A percentile compares a stretch with the other conserved stretches of the same genome.
phyloP scores from a whole-genome alignment of 1,140 invertebrate species.

The Dreissena rostriformis region DNA sequence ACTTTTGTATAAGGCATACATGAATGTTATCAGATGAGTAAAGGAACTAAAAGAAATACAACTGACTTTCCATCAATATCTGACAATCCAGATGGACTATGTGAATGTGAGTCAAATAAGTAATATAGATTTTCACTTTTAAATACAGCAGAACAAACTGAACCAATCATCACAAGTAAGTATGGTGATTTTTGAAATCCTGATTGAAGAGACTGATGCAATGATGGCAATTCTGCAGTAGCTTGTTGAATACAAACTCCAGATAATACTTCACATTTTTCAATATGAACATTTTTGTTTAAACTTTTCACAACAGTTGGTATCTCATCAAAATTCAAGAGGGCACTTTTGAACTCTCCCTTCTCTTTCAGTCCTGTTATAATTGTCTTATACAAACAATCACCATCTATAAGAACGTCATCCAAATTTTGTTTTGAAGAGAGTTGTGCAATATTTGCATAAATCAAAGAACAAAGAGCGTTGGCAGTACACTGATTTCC shows the following conservation, averaged over 20 bases:
- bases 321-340: conserved; percentile 24
- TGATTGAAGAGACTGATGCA: not conserved
- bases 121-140: not conserved
- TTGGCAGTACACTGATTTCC: too few relatives aligned
- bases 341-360: too few relatives aligned
- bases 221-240: not conserved
- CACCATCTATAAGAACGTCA: too few relatives aligned
- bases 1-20: too few relatives aligned
- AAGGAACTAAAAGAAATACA: too few relatives aligned
- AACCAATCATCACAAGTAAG: conserved; percentile 9
- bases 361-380: too few relatives aligned
- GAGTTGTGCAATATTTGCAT: too few relatives aligned
- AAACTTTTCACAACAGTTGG: not conserved
- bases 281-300: not conserved
- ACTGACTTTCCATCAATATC: too few relatives aligned
- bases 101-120: conserved; percentile 40
- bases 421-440: too few relatives aligned
- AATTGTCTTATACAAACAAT: too few relatives aligned
- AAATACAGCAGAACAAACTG: conserved; percentile 22
- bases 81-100: conserved; percentile 17
- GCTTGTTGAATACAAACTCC: not conserved
- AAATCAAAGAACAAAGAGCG: too few relatives aligned
- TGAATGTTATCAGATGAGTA: too few relatives aligned
- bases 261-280: not conserved
- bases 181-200: not conserved